phyloP scores from a whole-genome alignment of 2,888 invertebrate genomes.

The Quadroppia sp. region DNA sequence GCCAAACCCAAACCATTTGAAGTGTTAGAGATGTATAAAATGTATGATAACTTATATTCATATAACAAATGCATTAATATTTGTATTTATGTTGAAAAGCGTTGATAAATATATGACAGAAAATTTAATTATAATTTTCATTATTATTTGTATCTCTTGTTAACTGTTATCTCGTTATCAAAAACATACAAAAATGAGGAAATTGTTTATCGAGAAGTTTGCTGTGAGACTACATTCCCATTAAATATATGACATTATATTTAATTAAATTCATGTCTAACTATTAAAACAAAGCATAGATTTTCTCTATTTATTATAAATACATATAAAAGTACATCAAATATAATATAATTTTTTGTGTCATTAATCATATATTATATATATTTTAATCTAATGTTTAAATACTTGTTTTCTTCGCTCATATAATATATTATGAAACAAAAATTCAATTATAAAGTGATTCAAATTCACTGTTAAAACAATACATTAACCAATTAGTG shows the following conservation, averaged over 20 bases:
- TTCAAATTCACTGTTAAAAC: neutral
- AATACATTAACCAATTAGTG: constrained; percentile 17
- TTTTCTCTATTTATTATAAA: neutral
- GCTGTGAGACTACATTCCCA: neutral
- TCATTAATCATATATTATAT: neutral
- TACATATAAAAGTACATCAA: neutral
- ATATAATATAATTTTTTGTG: neutral
- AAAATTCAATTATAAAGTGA: neutral
- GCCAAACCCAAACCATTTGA: neutral
- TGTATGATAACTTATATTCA: neutral
- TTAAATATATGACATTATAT: neutral
- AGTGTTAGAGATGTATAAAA: neutral
- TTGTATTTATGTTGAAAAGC: neutral
- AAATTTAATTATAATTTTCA: constrained; percentile 1
- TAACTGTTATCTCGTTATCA: neutral
- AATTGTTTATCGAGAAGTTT: constrained; percentile 22
- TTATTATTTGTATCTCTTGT: neutral
- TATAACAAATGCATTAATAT: neutral
- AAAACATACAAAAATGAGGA: neutral
- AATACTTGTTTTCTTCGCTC: neutral
- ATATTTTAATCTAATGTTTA: neutral
- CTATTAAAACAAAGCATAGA: neutral
- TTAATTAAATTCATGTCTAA: constrained; percentile 12
- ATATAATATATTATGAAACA: too few relatives aligned
- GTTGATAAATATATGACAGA: neutral